Evolutionary conservation across 2,888 invertebrate genomes (phyloP), one percentile per base, ranked within the genome.

Genomic region (Myathropa florea): DNA sequence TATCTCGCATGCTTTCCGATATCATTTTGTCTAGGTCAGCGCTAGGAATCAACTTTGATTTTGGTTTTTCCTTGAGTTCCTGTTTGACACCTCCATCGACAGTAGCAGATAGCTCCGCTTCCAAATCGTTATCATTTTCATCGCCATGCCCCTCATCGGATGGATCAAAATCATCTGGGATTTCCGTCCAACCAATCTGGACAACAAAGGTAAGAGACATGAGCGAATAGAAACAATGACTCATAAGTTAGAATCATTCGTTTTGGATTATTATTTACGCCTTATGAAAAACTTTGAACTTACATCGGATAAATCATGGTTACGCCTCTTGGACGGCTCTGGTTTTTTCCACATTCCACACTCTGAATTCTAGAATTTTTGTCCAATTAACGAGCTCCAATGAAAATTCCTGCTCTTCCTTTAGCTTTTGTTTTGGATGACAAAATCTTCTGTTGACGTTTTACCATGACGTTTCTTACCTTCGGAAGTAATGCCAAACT

Each of bases 41-140:
- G 21, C 93, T 90, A 0, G 95, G 94, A n/a, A 94, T 90, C 0
- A 94, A 91, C 80, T 89, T 88, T 77, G 92, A 91, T 61, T 90
- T 90, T 0, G 90, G 87, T 72, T 91, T 91, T 26, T 91, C 82
- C 84, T 92, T 93, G 2, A 92, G 91, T 73, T 91, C 91, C 67
- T 90, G 88, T 21, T 89, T 91, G 1, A 91, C 91, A 28, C 92
- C 92, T 12, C 93, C 94, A 7, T 93, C 93, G 88, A 93, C 93
- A 79, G 98, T 94, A 0, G 96, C 96, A 39, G 96, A 95, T 88
- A 98, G 93, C 92, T 98, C 98, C 0, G 97, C 97, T 92, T 98
- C 98, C 87, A 98, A 93, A 90, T 97, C 97, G 80, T 95, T 95
- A 90, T 98, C 97, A 89, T 94, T 93, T 0, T 92, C 94, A 89